Evolutionary conservation across 1,140 invertebrate genomes (phyloP).

Genomic region (Euwallacea fornicatus): DNA sequence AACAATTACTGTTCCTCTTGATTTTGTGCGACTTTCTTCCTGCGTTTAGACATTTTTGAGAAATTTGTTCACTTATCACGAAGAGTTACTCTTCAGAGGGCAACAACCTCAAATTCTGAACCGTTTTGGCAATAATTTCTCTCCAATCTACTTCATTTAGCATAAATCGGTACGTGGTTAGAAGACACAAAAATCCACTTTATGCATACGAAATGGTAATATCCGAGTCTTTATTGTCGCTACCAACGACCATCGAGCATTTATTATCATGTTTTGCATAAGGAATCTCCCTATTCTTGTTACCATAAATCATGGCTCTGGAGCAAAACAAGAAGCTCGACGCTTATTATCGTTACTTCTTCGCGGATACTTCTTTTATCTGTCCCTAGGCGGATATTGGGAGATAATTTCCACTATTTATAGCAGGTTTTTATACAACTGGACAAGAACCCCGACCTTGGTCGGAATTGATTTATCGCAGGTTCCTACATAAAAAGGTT

Average conservation of each 20-base stretch:
- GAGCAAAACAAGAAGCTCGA: not conserved
- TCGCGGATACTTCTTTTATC: not conserved
- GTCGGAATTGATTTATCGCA: not conserved
- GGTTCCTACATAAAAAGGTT: no score
- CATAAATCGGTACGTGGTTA: no score
- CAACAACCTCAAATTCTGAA: no score
- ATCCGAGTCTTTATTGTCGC: constrained; percentile 5
- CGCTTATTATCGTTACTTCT: not conserved
- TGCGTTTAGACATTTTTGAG: no score
- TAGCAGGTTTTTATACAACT: not conserved
- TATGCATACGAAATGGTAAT: no score
- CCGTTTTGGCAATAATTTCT: no score
- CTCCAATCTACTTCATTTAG: no score
- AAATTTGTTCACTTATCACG: no score
- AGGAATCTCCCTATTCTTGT: not conserved
- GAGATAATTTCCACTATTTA: not conserved
- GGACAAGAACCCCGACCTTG: not conserved
- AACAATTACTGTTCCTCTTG: no score
- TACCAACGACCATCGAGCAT: constrained; percentile 6
- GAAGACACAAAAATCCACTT: no score
- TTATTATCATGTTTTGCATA: constrained; percentile 17
- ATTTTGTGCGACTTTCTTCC: no score
- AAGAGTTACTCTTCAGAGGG: no score
- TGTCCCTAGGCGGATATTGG: not conserved
- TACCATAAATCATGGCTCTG: constrained; percentile 14